Evolutionary conservation across 2,797 vertebrate genomes (phyloP).

Genomic region (Lepilemur septentrionalis): DNA sequence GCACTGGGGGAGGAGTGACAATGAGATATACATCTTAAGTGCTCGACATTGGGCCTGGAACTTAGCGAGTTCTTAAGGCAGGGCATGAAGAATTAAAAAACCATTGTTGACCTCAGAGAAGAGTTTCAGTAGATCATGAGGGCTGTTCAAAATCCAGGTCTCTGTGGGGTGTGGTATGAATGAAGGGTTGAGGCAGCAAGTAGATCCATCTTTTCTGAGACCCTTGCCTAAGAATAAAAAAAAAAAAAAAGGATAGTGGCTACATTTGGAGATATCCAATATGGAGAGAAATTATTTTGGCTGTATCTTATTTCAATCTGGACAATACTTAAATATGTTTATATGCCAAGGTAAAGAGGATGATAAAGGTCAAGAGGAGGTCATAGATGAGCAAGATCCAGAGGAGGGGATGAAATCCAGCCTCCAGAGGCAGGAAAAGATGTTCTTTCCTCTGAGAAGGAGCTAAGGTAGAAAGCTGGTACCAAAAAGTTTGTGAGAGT

Average conservation of each 20-base stretch:
- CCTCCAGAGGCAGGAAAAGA: neutral
- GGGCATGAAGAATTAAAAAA: neutral
- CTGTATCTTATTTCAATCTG: neutral
- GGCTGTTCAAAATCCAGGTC: neutral
- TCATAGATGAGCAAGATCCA: neutral
- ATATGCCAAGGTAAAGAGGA: neutral
- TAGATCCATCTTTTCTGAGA: neutral
- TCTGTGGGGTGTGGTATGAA: neutral
- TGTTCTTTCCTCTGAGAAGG: neutral
- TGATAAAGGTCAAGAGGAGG: neutral
- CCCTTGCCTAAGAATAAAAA: neutral
- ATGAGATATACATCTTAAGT: neutral
- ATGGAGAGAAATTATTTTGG: neutral
- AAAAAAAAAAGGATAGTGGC: neutral
- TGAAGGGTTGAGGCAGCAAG: neutral
- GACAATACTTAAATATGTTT: neutral
- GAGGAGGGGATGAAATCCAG: neutral
- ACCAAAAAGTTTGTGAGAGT: neutral
- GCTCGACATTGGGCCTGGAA: neutral
- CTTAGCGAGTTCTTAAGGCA: neutral
- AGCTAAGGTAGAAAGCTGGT: neutral
- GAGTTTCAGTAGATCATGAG: neutral
- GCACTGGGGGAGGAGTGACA: neutral
- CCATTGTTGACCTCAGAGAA: neutral
- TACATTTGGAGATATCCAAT: neutral